Base-by-base conservation (phyloP, 2,113 vertebrate genomes). In the Halichoeres trimaculatus region DNA sequence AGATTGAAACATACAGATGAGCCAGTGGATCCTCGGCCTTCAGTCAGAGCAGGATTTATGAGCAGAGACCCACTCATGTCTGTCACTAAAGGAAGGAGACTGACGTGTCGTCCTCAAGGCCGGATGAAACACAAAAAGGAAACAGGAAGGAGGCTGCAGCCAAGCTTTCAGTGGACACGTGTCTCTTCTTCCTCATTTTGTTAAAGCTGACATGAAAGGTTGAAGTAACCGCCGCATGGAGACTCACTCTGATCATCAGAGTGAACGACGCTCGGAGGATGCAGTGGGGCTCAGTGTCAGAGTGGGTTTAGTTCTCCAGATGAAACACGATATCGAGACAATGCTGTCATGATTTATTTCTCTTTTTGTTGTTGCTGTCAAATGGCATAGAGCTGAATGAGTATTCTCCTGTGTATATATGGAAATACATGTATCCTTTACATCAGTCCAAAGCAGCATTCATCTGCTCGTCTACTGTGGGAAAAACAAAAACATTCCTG, bases 41-140 rank as follows among this genome's bases (percentile, higher is more conserved):
- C 38, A 48, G 60, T 85, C n/a, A 53, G 54, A 83, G 56, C 70
- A 55, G 73, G 74, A 86, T 74, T 80, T 74, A 79, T 63, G 47
- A 75, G 53, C 16, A n/a, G 51, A 63, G 45, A 12, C 35, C 65
- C 48, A 47, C 59, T 47, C 36, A 13, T 43, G 47, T 74, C 59
- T 10, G 8, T 68, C 65, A 63, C 63, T 70, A 63, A 58, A 74
- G 65, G 23, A 48, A 63, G 45, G 69, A 63, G 41, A 55, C 30
- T 68, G 83, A 85, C 56, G 50, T 30, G 54, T 38, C 66, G 83
- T 79, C 79, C 79, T 83, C 84, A 75, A 86, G 66, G 24, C 51
- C 60, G 63, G 63, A 71, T 74, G 72, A 65, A 60, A 50, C 57
- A 71, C 36, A 12, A 45, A 58, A 48, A 10, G 36, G 58, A 60